These are phyloP conservation scores for Myiozetetes cayanensis DNA, from an alignment of 2,113 vertebrate species.

Conservation along the genomic window DNA sequence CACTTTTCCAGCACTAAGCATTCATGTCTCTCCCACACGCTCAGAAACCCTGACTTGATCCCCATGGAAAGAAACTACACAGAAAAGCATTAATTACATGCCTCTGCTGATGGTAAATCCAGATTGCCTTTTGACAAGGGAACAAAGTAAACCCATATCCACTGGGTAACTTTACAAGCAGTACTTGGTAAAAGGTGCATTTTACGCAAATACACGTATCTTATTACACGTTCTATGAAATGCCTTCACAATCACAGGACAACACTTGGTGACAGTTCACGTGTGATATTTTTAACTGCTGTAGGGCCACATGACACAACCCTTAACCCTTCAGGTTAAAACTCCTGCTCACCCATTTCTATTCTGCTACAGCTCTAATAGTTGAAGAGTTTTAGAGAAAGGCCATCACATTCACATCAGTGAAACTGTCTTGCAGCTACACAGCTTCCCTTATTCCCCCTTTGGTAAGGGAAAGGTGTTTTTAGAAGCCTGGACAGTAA, in stretches of 20 bases:
- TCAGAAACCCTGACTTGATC: not conserved
- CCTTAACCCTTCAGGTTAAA: not conserved
- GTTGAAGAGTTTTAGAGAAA: not conserved
- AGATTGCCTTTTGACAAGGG: not conserved
- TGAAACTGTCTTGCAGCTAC: not conserved
- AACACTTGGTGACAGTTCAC: rapidly evolving
- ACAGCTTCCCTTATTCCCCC: not conserved
- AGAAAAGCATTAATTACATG: not conserved
- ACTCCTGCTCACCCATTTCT: not conserved
- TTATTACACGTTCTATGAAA: not conserved
- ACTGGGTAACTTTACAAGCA: not conserved
- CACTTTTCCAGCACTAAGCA: not conserved
- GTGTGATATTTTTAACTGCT: not conserved
- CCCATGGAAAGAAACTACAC: not conserved
- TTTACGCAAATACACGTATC: not conserved
- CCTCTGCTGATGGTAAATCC: not conserved
- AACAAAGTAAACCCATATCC: not conserved
- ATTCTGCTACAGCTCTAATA: not conserved
- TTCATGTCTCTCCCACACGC: not conserved
- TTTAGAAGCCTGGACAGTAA: not conserved
- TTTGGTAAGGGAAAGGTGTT: not conserved
- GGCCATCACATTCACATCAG: not conserved
- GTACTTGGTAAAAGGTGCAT: not conserved
- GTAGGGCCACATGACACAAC: not conserved
- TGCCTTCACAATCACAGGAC: not conserved